A percentile compares a stretch with the other conserved stretches of the same genome.
Conservation (phyloP, 2,113 vertebrate species). For the Oxyura jamaicensis region DNA sequence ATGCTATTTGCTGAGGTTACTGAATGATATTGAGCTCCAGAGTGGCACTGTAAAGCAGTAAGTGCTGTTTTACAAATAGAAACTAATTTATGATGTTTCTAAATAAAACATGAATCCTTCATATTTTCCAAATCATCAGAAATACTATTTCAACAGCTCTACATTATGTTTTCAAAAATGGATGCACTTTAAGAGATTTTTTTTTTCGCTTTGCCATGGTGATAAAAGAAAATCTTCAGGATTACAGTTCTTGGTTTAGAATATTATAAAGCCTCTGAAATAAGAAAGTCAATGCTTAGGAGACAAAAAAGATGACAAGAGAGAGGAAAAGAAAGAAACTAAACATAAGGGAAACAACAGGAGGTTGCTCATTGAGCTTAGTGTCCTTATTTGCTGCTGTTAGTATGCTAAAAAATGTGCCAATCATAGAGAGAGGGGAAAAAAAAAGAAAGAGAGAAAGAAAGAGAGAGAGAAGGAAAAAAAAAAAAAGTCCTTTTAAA, state of each 20-base stretch:
- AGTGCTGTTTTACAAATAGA: neutral
- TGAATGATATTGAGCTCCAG: neutral
- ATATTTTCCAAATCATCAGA: neutral
- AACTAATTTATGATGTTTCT: neutral
- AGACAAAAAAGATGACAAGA: slow-evolving; percentile 53
- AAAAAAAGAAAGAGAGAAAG: fast-evolving
- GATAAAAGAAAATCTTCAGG: slow-evolving; percentile 61
- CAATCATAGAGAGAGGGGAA: neutral
- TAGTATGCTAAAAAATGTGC: slow-evolving; percentile 57
- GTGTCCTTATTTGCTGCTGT: slow-evolving; percentile 63
- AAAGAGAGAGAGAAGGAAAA: neutral
- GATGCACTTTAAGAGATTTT: slow-evolving; percentile 1
- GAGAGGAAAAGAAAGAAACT: slow-evolving; percentile 30
- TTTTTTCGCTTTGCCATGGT: slow-evolving; percentile 40
- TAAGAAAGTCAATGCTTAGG: slow-evolving; percentile 70
- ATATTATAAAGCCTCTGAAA: slow-evolving; percentile 65
- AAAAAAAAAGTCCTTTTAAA: neutral
- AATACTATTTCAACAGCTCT: neutral
- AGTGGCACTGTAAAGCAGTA: neutral
- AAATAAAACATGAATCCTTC: neutral
- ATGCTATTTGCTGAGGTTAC: neutral
- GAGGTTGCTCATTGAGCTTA: slow-evolving; percentile 36
- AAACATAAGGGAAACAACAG: slow-evolving; percentile 53
- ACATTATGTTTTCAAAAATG: slow-evolving; percentile 28
- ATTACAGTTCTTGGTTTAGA: slow-evolving; percentile 54